Base-by-base conservation (phyloP, 2,797 vertebrate species). In the Pseudotriccus pelzelni region DNA sequence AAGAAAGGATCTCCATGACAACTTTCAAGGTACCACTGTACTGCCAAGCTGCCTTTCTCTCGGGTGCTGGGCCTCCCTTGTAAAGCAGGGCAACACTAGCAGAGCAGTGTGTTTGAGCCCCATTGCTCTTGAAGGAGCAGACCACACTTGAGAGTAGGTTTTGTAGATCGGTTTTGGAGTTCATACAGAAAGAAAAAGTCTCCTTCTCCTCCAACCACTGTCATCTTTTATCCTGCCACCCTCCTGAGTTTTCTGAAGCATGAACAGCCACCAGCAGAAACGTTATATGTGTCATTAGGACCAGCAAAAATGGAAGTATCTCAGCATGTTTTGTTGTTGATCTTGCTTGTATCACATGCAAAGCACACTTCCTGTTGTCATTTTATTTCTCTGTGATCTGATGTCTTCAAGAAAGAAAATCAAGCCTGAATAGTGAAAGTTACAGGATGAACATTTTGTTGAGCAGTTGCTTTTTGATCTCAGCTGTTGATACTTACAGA, bases 401-500 rank as follows among this genome's bases (percentile, higher is more conserved):
- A 39, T 73, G 50, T 44, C 41, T 93, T 59, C 27, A 88, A 80
- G 72, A 52, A 90, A 91, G 46, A 92, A 94, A 95, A 91, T 81
- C 44, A 89, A 73, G 41, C n/a, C 47, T 80, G 64, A 93, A 88
- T 20, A 86, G 47, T 56, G 44, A 79, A 81, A 81, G 82, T 91
- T 95, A 63, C 74, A 60, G 44, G 30, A 59, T 13, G 47, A 76
- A 52, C 11, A 59, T 70, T 92, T 87, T 93, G 66, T 91, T 78
- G n/a, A 95, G 64, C 84, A 68, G 50, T 53, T 69, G 15, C 34
- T 34, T 87, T 93, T 96, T 93, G 75, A 77, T 84, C 75, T 91
- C 70, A 88, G 63, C 25, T 69, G n/a, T 41, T 87, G 87, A 60
- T 73, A 73, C 88, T 72, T 83, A 84, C 23, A 90, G 87, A 75